phyloP scores from a whole-genome alignment of 1,140 invertebrate genomes.

The Reticulitermes speratus region DNA sequence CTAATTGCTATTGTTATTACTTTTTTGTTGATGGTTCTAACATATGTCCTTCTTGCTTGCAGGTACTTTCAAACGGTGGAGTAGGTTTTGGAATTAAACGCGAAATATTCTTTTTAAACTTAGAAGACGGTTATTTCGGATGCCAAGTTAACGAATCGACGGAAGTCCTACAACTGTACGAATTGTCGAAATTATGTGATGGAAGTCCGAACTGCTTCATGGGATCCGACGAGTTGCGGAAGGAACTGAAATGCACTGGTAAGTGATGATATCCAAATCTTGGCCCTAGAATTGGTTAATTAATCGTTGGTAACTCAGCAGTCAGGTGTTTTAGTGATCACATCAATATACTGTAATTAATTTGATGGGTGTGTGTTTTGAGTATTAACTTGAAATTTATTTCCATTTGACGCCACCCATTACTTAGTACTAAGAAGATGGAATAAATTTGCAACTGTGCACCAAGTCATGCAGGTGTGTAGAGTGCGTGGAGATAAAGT shows the following conservation, averaged over 20 bases:
- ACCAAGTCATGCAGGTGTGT: too few relatives aligned
- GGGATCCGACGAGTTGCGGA: slow-evolving; percentile 85
- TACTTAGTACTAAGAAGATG: too few relatives aligned
- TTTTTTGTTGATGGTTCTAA: not conserved
- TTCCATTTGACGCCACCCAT: too few relatives aligned
- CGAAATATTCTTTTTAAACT: slow-evolving; percentile 94
- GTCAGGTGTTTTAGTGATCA: too few relatives aligned
- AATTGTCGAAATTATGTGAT: slow-evolving; percentile 92
- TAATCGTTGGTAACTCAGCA: too few relatives aligned
- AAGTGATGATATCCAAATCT: slow-evolving; percentile 45
- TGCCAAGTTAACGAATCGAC: slow-evolving; percentile 96
- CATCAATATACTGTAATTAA: too few relatives aligned
- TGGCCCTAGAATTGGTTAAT: too few relatives aligned
- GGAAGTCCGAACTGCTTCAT: slow-evolving; percentile 84
- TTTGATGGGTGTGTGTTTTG: too few relatives aligned
- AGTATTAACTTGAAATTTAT: too few relatives aligned
- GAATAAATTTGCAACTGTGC: too few relatives aligned
- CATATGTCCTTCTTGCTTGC: not conserved
- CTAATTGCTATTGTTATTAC: too few relatives aligned
- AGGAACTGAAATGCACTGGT: slow-evolving; percentile 92
- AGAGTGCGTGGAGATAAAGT: too few relatives aligned
- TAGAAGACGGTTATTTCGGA: slow-evolving; percentile 95
- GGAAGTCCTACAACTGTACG: slow-evolving; percentile 90
- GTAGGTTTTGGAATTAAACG: slow-evolving; percentile 77
- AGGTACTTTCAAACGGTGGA: slow-evolving; percentile 60